Base-by-base conservation (phyloP, 2,888 invertebrate genomes). In the Pheosia tremula region DNA sequence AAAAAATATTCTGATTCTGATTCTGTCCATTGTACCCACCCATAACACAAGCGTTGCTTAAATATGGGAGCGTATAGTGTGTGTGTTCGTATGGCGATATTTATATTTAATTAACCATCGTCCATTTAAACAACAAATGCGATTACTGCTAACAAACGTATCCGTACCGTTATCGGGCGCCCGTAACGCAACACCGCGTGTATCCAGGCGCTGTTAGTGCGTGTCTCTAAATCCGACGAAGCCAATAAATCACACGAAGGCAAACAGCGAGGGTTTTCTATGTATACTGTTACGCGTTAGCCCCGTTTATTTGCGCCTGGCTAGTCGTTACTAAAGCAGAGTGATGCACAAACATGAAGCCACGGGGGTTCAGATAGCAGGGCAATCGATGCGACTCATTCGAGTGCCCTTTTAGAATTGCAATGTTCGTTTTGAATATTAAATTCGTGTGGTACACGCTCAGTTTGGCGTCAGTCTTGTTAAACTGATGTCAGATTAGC, bases 231-330 rank as follows among this genome's bases (percentile, higher is more conserved):
- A 94, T 93, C 94, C 93, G 80, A 79, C 88, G 92, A 90, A 92
- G 91, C 92, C 92, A 90, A 94, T 94, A 94, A 93, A 94, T 93
- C 93, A 93, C 94, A 94, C 94, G 94, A 90, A 93, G 83, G 89
- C 89, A 94, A 93, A 93, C 93, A 92, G 80, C 82, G 85, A 89
- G 87, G 89, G 88, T 83, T 86, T 87, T 88, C 87, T 85, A 83
- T 89, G 86, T 87, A 87, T 90, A 89, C 83, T 85, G 89, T 89
- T 88, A 86, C 89, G 80, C 81, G 77, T 75, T 70, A 50, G 60
- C 62, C 61, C 63, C 68, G 63, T 78, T 75, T 86, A 83, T 86
- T 84, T 86, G 82, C 79, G 77, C 80, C 79, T 80, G 81, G 78
- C 79, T 84, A 84, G 85, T 87, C 77, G 85, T 78, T 86, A 89